Evolutionary conservation across 2,888 invertebrate genomes (phyloP), one percentile per base, ranked within the genome.

Genomic region (Cecidostiba fungosa): DNA sequence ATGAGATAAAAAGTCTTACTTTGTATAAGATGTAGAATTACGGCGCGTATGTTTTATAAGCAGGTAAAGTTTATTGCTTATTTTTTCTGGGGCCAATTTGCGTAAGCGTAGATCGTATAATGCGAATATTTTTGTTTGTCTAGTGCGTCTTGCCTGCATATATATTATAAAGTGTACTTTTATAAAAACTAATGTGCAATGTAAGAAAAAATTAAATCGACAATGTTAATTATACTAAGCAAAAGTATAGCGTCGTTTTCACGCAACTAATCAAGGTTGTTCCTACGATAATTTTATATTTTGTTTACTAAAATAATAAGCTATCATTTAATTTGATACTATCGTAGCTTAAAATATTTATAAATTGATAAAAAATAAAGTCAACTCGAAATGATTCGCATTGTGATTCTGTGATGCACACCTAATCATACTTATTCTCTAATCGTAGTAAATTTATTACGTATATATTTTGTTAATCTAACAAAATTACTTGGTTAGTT

Each of bases 21-120:
- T 62, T 81, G 14, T 81, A 81, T 78, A 66, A 66, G 43, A 36
- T 43, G 14, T 70, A 70, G 69, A 78, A 12, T 78, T 78, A 47
- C 26, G 39, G 14, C 10, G n/a, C 2, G 54, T 3, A 59, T 12
- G n/a, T 10, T 23, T 59, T 23, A 10, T 8, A 12, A 36, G 36
- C 19, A 32, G 69, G 29, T 70, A 59, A 19, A 70, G 29, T 72
- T 39, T 72, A n/a, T 43, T 39, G 36, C 0, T 39, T 72, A 72
- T 69, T 78, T 32, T 69, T 29, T 78, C 43, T 50, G 47, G 77
- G 77, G 36, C 70, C 77, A 72, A 77, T 72, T 59, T 43, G 23
- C 39, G 26, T 3, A 83, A 72, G 29, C 26, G 32, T 72, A 39
- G 12, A 72, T 72, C 26, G 26, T 36, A 10, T n/a, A 70, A 39